Conservation (phyloP, 37 sponge, comb jelly and placozoan genomes). For the Corticium candelabrum region DNA sequence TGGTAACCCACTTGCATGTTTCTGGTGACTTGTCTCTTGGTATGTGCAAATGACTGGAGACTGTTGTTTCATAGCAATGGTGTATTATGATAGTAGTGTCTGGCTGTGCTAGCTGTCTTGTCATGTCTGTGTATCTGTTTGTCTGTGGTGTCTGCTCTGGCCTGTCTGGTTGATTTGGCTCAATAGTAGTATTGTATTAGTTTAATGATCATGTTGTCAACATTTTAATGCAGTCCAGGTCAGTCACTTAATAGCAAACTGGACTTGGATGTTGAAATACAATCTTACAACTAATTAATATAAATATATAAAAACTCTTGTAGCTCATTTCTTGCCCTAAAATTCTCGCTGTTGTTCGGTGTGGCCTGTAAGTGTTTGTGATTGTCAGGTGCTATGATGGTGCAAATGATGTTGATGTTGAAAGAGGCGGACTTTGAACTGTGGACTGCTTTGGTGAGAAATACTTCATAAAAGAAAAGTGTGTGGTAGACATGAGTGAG, state of each 20-base stretch:
- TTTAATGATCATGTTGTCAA: no score
- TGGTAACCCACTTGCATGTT: background rate
- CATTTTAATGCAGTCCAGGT: no score
- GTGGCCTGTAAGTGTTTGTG: no score
- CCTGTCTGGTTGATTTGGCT: no score
- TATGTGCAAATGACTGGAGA: background rate
- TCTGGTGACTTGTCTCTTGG: background rate
- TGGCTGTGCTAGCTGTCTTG: background rate
- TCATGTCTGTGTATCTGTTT: background rate
- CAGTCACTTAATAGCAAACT: no score
- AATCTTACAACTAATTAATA: no score
- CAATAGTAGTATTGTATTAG: no score
- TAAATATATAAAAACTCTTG: no score
- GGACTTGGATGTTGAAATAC: no score
- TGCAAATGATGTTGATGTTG: constrained; percentile 49
- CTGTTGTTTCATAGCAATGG: background rate
- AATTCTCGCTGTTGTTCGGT: no score
- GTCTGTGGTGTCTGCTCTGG: no score
- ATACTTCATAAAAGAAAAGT: background rate
- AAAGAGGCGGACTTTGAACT: background rate
- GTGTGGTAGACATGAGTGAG: background rate
- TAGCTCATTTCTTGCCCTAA: no score
- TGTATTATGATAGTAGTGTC: background rate
- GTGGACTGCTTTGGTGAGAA: background rate
- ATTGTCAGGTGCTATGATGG: constrained; percentile 68